Conservation (phyloP, 2,113 vertebrate species). For the Steatornis caripensis region DNA sequence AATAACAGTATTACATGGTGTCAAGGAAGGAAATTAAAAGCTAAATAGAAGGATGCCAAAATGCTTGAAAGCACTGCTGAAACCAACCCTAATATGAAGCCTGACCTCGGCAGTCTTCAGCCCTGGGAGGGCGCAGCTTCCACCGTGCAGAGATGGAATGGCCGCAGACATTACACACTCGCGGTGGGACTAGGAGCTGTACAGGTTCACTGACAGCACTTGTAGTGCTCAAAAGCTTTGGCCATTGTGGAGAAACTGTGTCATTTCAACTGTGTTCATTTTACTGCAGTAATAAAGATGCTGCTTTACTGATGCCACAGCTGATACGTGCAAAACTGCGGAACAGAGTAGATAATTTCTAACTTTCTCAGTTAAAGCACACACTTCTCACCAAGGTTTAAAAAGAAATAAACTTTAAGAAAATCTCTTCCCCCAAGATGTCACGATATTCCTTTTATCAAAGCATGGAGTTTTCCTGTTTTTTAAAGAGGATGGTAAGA, state of each 20-base stretch:
- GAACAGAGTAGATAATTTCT: background rate
- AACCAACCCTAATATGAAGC: background rate
- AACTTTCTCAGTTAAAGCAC: background rate
- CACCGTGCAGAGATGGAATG: background rate
- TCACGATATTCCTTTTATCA: background rate
- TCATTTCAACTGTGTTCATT: background rate
- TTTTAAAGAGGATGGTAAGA: background rate
- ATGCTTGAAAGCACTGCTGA: background rate
- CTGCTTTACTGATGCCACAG: background rate
- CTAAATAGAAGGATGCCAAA: background rate
- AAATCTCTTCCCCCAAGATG: background rate
- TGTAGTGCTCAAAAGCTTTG: background rate
- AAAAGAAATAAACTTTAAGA: background rate
- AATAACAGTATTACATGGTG: background rate
- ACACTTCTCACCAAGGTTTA: background rate
- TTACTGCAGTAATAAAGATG: background rate
- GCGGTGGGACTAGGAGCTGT: background rate
- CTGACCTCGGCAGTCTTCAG: background rate
- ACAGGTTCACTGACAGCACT: background rate
- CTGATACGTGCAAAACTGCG: background rate
- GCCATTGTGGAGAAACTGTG: background rate
- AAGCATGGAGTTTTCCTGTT: background rate
- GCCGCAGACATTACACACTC: background rate
- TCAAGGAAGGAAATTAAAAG: background rate
- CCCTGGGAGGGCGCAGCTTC: background rate